These are phyloP conservation scores for Augiades crinisus DNA, from an alignment of 2,888 invertebrate species.

Conservation along the genomic window DNA sequence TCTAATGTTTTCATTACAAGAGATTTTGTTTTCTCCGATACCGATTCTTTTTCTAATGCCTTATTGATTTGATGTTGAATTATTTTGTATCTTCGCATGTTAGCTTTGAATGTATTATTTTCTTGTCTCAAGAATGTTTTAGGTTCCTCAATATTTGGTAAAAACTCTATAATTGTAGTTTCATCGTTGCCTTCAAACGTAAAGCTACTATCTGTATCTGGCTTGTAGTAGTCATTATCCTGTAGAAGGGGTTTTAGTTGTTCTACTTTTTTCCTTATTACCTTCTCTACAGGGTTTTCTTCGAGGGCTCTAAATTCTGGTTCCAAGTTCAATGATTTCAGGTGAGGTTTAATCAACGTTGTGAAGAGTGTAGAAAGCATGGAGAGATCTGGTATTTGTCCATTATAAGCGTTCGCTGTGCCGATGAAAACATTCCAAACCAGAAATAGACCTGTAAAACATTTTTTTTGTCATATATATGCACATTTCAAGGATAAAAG, in stretches of 20 bases:
- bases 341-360: conserved; percentile 41
- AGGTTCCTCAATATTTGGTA: conserved; percentile 32
- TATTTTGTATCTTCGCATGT: conserved; percentile 49
- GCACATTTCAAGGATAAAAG: too few relatives aligned
- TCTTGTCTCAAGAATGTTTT: conserved; percentile 16
- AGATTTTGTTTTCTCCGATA: conserved; percentile 45
- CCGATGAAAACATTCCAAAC: not conserved
- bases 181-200: conserved; percentile 44
- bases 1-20: conserved; percentile 51
- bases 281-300: conserved; percentile 37
- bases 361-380: conserved; percentile 40
- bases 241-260: conserved; percentile 46
- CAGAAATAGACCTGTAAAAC: not conserved
- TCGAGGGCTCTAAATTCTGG: conserved; percentile 15
- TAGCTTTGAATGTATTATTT: conserved; percentile 34
- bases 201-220: conserved; percentile 33
- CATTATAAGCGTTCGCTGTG: conserved; percentile 10
- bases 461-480: too few relatives aligned
- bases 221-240: conserved; percentile 38
- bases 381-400: conserved; percentile 32
- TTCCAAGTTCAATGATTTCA: conserved; percentile 28
- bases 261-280: conserved; percentile 43
- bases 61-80: conserved; percentile 45
- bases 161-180: conserved; percentile 54
- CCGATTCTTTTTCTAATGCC: conserved; percentile 45